These are phyloP conservation scores for Pteronotus mesoamericanus DNA, from an alignment of 2,797 vertebrate species.

Conservation along the genomic window DNA sequence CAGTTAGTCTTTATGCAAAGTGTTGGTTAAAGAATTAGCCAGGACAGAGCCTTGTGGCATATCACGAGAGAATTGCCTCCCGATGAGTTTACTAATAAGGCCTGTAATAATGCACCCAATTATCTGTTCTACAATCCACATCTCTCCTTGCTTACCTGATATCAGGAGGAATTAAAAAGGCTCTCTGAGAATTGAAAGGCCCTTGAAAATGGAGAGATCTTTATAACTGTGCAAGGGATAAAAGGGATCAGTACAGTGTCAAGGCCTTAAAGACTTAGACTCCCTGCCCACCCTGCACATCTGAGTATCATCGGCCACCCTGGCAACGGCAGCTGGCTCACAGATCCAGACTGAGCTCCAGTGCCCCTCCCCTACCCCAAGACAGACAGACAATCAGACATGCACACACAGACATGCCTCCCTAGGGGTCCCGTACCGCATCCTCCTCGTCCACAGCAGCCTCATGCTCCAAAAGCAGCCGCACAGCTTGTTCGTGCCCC, in stretches of 20 bases:
- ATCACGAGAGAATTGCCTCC: background rate
- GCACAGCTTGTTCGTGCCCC: constrained; percentile 87
- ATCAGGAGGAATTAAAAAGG: background rate
- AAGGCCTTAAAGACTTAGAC: background rate
- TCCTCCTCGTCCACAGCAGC: constrained; percentile 87
- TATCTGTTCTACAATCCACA: background rate
- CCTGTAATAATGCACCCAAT: background rate
- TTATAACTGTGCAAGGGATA: background rate
- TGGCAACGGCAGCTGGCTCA: background rate
- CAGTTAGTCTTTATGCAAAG: background rate
- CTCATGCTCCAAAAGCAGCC: constrained; percentile 87
- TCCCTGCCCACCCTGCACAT: background rate
- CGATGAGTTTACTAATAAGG: background rate
- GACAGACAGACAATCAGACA: background rate
- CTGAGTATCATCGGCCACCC: background rate
- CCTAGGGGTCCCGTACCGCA: constrained; percentile 79
- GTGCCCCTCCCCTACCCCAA: background rate
- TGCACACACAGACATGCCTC: background rate
- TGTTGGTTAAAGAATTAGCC: background rate
- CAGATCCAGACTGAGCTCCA: background rate
- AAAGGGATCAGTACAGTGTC: background rate
- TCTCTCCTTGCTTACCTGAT: background rate
- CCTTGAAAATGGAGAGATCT: background rate
- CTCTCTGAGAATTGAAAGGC: background rate
- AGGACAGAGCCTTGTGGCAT: background rate